Conservation (phyloP, 2,888 invertebrate species). For the Thereva unica region DNA sequence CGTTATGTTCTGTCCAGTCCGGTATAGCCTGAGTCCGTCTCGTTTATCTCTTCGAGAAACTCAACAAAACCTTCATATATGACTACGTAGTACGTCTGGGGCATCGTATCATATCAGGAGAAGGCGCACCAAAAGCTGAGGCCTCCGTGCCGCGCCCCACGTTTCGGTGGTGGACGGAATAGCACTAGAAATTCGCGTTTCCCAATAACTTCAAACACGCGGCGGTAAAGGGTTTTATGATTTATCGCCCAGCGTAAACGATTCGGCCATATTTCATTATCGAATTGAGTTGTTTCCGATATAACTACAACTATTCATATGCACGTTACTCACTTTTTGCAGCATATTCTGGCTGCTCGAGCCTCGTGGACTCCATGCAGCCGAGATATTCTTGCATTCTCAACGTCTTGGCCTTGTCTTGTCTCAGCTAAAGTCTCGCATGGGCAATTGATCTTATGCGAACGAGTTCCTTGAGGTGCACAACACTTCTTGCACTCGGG, state of each 20-base stretch:
- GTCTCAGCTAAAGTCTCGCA: not conserved
- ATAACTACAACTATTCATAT: slow-evolving; percentile 24
- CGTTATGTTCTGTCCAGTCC: slow-evolving; percentile 4
- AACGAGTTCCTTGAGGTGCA: not conserved
- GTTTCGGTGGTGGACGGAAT: not conserved
- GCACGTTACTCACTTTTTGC: slow-evolving; percentile 32
- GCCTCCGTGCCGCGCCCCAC: not conserved
- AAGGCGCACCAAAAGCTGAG: too few relatives aligned
- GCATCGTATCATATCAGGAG: too few relatives aligned
- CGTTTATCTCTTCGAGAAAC: slow-evolving; percentile 12
- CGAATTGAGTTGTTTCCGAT: slow-evolving; percentile 34
- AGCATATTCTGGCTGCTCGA: slow-evolving; percentile 1
- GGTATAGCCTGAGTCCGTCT: not conserved
- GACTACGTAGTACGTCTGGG: not conserved
- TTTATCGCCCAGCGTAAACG: slow-evolving; percentile 28
- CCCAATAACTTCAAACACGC: slow-evolving; percentile 27
- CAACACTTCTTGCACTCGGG: slow-evolving; percentile 11
- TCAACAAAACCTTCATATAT: not conserved
- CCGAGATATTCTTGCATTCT: too few relatives aligned
- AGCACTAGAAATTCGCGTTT: slow-evolving; percentile 13
- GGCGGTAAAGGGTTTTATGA: slow-evolving; percentile 30
- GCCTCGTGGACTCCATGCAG: not conserved
- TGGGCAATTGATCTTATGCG: slow-evolving; percentile 3
- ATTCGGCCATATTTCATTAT: slow-evolving; percentile 34
- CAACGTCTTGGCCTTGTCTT: too few relatives aligned